phyloP scores from a whole-genome alignment of 1,140 invertebrate species.

The Drosophila baimaii region DNA sequence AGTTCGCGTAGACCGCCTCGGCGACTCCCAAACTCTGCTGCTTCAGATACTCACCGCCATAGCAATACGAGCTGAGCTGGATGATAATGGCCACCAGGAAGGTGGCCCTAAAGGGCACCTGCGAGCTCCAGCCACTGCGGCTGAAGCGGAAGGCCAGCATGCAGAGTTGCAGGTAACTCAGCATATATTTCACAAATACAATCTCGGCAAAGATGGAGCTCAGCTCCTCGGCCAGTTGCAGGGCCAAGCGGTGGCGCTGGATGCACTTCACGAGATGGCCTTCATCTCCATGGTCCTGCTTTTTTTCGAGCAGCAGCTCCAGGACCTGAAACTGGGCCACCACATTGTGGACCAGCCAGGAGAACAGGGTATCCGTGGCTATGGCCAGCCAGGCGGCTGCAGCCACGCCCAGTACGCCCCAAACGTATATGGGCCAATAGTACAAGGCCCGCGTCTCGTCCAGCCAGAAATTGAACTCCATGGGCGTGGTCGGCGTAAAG shows the following conservation, averaged over 20 bases:
- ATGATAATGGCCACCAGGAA: conserved; percentile 49
- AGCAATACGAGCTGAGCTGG: conserved; percentile 55
- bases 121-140: conserved; percentile 33
- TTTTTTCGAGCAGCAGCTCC: not conserved
- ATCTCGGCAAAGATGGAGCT: conserved; percentile 52
- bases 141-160: conserved; percentile 56
- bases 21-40: conserved; percentile 41
- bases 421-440: conserved; percentile 51
- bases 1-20: conserved; percentile 23
- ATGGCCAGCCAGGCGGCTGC: conserved; percentile 34
- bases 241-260: conserved; percentile 33
- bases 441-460: conserved; percentile 25
- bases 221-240: conserved; percentile 42
- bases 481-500: conserved; percentile 43
- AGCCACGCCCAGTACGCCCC: conserved; percentile 41
- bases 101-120: conserved; percentile 42
- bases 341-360: conserved; percentile 59
- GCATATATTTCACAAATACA: conserved; percentile 58
- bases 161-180: conserved; percentile 62
- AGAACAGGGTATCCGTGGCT: conserved; percentile 52
- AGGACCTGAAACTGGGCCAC: conserved; percentile 54
- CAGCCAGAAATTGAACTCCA: conserved; percentile 62
- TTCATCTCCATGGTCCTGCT: not conserved
- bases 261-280: conserved; percentile 34
- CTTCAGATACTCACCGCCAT: conserved; percentile 50